phyloP scores from a whole-genome alignment of 1,140 invertebrate genomes.

The Gonioctena quinquepunctata region DNA sequence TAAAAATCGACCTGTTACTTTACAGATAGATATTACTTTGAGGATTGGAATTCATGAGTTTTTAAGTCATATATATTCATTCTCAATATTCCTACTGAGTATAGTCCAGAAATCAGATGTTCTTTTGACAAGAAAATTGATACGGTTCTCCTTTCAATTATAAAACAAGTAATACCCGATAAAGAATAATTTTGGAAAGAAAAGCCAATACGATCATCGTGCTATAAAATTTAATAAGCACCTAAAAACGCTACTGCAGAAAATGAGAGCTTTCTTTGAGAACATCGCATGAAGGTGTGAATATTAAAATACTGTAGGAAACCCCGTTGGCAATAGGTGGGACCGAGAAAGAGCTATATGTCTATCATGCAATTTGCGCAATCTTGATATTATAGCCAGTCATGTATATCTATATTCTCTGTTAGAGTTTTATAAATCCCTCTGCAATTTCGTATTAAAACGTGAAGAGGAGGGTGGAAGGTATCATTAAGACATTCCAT shows the following conservation, averaged over 20 bases:
- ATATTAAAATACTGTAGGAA: conserved; percentile 45
- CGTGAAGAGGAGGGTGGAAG: conserved; percentile 34
- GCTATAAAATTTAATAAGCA: conserved; percentile 50
- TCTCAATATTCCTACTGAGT: too few species aligned
- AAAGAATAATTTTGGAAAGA: too few species aligned
- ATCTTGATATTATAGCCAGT: conserved; percentile 47
- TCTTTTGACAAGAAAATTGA: too few species aligned
- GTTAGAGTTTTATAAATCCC: conserved; percentile 47
- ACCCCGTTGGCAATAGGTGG: conserved; percentile 11
- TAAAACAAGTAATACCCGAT: too few species aligned
- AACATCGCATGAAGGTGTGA: conserved; percentile 51
- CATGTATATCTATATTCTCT: conserved; percentile 49
- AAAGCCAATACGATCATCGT: conserved; percentile 48
- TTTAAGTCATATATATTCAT: too few species aligned
- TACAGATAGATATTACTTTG: too few species aligned
- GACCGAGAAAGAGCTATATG: conserved; percentile 38
- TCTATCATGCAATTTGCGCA: conserved; percentile 48
- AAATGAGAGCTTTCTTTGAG: conserved; percentile 41
- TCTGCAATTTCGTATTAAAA: conserved; percentile 47
- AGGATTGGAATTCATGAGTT: too few species aligned
- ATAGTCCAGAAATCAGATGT: too few species aligned
- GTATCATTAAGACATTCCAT: conserved; percentile 52
- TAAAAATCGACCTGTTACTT: too few species aligned
- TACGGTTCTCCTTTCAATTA: too few species aligned
- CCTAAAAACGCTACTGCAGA: conserved; percentile 42